Conservation (phyloP, 2,888 invertebrate genomes). For the Aleiodes alternator region DNA sequence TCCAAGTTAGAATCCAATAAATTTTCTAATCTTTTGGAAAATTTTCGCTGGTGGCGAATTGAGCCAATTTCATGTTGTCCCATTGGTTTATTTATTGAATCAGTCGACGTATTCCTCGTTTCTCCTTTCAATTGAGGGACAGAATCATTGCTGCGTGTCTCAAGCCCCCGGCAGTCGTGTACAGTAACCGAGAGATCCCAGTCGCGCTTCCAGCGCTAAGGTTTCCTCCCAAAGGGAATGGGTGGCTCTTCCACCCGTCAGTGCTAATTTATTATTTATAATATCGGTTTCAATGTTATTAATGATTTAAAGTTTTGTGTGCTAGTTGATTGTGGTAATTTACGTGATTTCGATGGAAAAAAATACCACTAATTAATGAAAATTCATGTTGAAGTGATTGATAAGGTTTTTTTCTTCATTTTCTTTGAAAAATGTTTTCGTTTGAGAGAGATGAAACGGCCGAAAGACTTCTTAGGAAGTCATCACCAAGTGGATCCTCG, state of each 20-base stretch:
- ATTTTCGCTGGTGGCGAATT: background rate
- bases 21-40: background rate
- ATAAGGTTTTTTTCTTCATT: background rate
- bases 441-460: constrained; percentile 7
- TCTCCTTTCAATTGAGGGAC: constrained; percentile 9
- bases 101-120: background rate
- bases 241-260: background rate
- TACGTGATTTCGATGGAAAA: background rate
- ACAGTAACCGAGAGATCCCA: constrained; percentile 52
- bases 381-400: no score
- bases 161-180: constrained; percentile 54
- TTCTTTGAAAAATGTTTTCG: constrained; percentile 3
- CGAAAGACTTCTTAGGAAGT: constrained; percentile 37
- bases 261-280: constrained; percentile 22
- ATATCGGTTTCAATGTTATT: constrained; percentile 11
- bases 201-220: constrained; percentile 55
- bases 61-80: background rate
- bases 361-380: background rate
- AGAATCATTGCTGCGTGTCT: constrained; percentile 19
- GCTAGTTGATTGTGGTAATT: background rate
- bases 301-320: background rate
- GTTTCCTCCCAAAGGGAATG: constrained; percentile 50
- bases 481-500: constrained; percentile 16
- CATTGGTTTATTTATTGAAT: background rate
- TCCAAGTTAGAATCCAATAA: background rate